A percentile compares a stretch with the other conserved stretches of the same genome.
Conservation (phyloP, 2,888 invertebrate genomes). For the Melanotus villosus region DNA sequence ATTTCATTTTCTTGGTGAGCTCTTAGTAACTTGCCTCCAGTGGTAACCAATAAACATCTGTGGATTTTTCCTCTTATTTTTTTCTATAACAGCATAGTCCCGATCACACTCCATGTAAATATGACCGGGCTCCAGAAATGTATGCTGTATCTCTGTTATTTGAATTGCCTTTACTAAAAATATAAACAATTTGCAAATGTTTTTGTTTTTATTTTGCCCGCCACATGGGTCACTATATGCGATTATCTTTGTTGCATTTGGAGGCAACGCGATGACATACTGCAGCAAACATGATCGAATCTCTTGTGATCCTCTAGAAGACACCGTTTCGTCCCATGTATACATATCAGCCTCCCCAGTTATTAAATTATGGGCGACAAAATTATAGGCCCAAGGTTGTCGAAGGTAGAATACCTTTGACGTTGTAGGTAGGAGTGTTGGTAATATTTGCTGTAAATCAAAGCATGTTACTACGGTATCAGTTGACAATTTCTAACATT, state of each 20-base stretch:
- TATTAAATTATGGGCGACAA: conserved; percentile 4
- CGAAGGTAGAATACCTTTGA: conserved; percentile 17
- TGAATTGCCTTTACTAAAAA: conserved; percentile 45
- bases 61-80: conserved; percentile 13
- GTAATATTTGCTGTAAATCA: conserved; percentile 26
- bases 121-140: conserved; percentile 49
- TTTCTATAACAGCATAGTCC: conserved; percentile 37
- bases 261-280: conserved; percentile 2
- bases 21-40: not conserved
- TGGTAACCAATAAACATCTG: not conserved
- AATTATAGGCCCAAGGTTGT: conserved; percentile 14
- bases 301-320: conserved; percentile 15
- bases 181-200: conserved; percentile 51
- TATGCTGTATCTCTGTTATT: conserved; percentile 45
- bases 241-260: not conserved
- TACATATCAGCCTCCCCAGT: conserved; percentile 20
- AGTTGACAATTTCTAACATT: not conserved
- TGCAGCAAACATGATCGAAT: conserved; percentile 9
- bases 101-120: conserved; percentile 49
- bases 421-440: conserved; percentile 6
- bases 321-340: conserved; percentile 11
- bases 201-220: too few relatives aligned
- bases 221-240: conserved; percentile 46
- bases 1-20: not conserved
- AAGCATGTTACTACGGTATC: conserved; percentile 25